These are phyloP conservation scores for Zaprionus ghesquierei DNA, from an alignment of 1,140 invertebrate genomes.

Conservation along the genomic window DNA sequence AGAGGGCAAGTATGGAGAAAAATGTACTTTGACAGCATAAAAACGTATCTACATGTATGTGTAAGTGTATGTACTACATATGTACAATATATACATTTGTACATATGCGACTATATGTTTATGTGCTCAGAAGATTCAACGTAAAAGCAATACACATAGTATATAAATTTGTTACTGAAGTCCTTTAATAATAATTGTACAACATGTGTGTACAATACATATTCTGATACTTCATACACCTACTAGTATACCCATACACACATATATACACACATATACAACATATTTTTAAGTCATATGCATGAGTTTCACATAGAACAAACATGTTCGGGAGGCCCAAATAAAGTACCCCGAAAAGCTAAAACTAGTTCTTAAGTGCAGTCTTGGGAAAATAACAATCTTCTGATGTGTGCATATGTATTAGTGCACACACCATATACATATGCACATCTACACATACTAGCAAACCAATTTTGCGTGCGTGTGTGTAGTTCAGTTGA, in stretches of 20 bases:
- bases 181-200: slow-evolving; percentile 10
- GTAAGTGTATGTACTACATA: too few species aligned
- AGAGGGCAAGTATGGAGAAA: slow-evolving; percentile 21
- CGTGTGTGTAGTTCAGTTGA: slow-evolving; percentile 26
- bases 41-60: slow-evolving; percentile 4
- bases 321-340: not conserved
- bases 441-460: slow-evolving; percentile 1
- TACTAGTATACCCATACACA: not conserved
- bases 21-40: slow-evolving; percentile 1
- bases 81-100: slow-evolving; percentile 32
- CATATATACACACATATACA: slow-evolving; percentile 6
- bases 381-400: slow-evolving; percentile 28
- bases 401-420: slow-evolving; percentile 48
- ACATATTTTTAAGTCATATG: slow-evolving; percentile 12
- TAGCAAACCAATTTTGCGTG: not conserved
- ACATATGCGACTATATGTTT: not conserved
- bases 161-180: slow-evolving; percentile 28
- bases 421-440: not conserved
- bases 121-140: not conserved
- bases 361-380: slow-evolving; percentile 57
- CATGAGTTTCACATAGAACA: slow-evolving; percentile 18
- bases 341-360: slow-evolving; percentile 18
- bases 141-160: slow-evolving; percentile 36
- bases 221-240: slow-evolving; percentile 14
- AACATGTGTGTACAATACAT: slow-evolving; percentile 10